phyloP scores from a whole-genome alignment of 2,113 vertebrate genomes.

The Cyprinus carpio region DNA sequence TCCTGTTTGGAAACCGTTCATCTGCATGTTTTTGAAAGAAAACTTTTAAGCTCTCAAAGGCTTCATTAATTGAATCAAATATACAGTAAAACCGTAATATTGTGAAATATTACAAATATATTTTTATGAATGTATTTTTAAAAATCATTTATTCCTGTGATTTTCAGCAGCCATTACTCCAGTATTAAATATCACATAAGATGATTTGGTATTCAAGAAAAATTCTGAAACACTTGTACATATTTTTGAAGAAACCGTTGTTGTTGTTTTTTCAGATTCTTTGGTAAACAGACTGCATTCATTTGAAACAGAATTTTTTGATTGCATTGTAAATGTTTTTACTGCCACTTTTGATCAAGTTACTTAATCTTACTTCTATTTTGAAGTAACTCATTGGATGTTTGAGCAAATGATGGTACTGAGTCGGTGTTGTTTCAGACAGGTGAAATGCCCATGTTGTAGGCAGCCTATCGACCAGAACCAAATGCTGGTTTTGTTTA shows the following conservation, averaged over 20 bases:
- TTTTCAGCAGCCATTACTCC: background rate
- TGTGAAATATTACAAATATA: background rate
- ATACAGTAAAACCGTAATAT: background rate
- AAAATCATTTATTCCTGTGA: background rate
- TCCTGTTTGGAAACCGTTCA: background rate
- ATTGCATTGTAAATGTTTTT: background rate
- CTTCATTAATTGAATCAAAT: background rate
- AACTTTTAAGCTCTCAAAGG: background rate
- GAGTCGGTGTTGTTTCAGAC: conserved; percentile 57
- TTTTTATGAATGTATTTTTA: background rate
- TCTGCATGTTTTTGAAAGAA: background rate
- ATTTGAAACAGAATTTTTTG: background rate
- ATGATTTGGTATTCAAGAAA: background rate
- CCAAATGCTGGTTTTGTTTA: conserved; percentile 68
- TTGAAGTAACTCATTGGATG: background rate
- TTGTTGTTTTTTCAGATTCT: background rate
- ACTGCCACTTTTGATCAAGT: background rate
- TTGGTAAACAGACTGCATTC: background rate
- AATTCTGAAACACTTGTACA: background rate
- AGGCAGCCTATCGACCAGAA: conserved; percentile 67
- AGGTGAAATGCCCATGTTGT: conserved; percentile 76
- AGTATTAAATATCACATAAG: background rate
- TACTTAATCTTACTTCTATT: background rate
- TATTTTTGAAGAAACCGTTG: background rate
- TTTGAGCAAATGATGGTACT: background rate